A percentile compares a stretch with the other conserved stretches of the same genome.
Evolutionary conservation across 1,140 invertebrate species (phyloP).

Genomic region (Sipha flava): DNA sequence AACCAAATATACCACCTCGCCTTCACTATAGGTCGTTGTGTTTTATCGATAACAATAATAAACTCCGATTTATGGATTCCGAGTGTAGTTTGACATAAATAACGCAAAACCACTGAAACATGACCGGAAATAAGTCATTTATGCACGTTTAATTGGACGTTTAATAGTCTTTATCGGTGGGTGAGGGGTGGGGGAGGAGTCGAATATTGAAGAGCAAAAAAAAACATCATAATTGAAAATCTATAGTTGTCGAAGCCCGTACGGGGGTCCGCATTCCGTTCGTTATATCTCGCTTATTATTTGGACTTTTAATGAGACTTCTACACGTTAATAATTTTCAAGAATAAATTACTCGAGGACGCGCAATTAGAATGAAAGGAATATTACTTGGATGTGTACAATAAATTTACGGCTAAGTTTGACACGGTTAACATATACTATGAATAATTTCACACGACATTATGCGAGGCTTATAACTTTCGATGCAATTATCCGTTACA

Average conservation of each 20-base stretch:
- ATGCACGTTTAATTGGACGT: constrained; percentile 17
- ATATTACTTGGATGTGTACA: not conserved
- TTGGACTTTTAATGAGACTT: not conserved
- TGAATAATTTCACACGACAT: not conserved
- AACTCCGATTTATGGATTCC: no score
- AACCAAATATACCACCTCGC: no score
- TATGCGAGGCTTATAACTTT: not conserved
- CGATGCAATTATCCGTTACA: not conserved
- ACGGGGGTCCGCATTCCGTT: not conserved
- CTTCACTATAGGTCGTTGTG: no score
- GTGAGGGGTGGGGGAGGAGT: no score
- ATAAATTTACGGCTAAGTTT: not conserved
- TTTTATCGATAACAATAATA: no score
- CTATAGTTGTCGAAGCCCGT: not conserved
- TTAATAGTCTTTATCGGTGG: not conserved
- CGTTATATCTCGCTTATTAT: not conserved
- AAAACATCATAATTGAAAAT: constrained; percentile 12
- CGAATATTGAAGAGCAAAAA: no score
- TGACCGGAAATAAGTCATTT: not conserved
- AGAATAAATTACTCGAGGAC: not conserved
- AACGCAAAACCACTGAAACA: not conserved
- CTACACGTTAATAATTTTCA: not conserved
- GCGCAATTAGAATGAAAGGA: constrained; percentile 25
- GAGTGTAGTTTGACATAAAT: not conserved
- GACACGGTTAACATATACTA: not conserved